A percentile compares a stretch with the other conserved stretches of the same genome.
Evolutionary conservation across 2,113 vertebrate genomes (phyloP).

Genomic region (Phaethon lepturus): DNA sequence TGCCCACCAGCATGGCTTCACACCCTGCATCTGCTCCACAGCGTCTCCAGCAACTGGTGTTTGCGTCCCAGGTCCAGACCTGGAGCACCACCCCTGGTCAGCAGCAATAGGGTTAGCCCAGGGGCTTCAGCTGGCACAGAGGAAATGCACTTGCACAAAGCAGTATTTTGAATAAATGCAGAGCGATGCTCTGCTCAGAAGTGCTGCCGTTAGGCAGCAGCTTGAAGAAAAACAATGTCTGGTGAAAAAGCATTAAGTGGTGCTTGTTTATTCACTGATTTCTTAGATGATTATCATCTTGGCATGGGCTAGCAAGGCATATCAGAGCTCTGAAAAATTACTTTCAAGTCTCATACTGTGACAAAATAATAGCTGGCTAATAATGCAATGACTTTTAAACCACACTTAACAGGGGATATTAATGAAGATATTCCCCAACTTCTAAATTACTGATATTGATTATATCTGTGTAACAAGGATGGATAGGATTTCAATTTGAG

Average conservation of each 20-base stretch:
- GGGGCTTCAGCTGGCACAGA: not conserved
- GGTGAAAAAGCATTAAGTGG: not conserved
- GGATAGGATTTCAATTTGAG: constrained; percentile 51
- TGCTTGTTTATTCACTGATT: constrained; percentile 24
- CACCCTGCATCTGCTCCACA: not conserved
- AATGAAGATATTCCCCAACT: constrained; percentile 48
- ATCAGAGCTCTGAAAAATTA: not conserved
- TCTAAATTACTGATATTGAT: constrained; percentile 56
- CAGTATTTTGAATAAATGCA: not conserved
- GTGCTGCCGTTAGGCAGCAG: not conserved
- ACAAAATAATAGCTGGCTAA: constrained; percentile 20
- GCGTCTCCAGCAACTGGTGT: fast-evolving
- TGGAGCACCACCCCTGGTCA: not conserved
- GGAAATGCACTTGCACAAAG: not conserved
- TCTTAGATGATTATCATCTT: not conserved
- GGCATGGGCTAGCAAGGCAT: not conserved
- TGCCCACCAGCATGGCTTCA: not conserved
- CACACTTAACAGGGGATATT: not conserved
- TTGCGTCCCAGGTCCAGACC: not conserved
- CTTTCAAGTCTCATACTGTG: not conserved
- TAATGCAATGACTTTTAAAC: constrained; percentile 1
- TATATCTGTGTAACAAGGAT: constrained; percentile 38
- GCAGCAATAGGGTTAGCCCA: not conserved
- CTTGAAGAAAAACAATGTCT: not conserved
- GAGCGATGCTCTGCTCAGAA: not conserved